These are phyloP conservation scores for Leucozona laternaria DNA, from an alignment of 2,888 invertebrate genomes.

Conservation along the genomic window DNA sequence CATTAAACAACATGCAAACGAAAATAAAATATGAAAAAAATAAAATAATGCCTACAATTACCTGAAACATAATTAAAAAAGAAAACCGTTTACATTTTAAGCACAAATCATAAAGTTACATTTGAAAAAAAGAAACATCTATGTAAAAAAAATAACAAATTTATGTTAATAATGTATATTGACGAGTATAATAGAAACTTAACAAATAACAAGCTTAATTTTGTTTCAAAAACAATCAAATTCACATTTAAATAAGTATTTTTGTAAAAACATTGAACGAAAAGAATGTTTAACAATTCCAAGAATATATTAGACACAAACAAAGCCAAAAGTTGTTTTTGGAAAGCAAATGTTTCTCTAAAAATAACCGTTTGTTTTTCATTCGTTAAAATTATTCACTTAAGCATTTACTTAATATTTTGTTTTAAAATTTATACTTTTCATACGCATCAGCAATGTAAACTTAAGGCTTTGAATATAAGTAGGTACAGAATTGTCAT, in stretches of 20 bases:
- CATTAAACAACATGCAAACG: not conserved
- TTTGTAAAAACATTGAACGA: not conserved
- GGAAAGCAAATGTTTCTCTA: not conserved
- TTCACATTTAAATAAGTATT: slow-evolving; percentile 10
- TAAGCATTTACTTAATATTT: too few species aligned
- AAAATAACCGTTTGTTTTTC: not conserved
- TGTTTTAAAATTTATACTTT: too few species aligned
- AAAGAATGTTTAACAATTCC: not conserved
- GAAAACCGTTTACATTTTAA: slow-evolving; percentile 9
- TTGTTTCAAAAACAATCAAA: slow-evolving; percentile 53
- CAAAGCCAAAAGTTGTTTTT: not conserved
- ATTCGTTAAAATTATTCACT: not conserved
- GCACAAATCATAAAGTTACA: not conserved
- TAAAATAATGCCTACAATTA: slow-evolving; percentile 44
- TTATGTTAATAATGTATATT: not conserved
- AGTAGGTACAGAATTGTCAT: too few species aligned
- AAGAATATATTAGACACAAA: not conserved
- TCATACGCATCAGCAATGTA: too few species aligned
- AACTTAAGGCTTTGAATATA: too few species aligned
- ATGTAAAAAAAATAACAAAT: not conserved
- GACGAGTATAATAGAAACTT: not conserved
- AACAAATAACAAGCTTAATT: slow-evolving; percentile 51
- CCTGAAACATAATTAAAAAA: slow-evolving; percentile 30
- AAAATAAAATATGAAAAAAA: not conserved
- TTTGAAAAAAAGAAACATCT: not conserved